Evolutionary conservation across 2,113 vertebrate species (phyloP), one percentile per base, ranked within the genome.

Genomic region (Triplophysa siluroides): DNA sequence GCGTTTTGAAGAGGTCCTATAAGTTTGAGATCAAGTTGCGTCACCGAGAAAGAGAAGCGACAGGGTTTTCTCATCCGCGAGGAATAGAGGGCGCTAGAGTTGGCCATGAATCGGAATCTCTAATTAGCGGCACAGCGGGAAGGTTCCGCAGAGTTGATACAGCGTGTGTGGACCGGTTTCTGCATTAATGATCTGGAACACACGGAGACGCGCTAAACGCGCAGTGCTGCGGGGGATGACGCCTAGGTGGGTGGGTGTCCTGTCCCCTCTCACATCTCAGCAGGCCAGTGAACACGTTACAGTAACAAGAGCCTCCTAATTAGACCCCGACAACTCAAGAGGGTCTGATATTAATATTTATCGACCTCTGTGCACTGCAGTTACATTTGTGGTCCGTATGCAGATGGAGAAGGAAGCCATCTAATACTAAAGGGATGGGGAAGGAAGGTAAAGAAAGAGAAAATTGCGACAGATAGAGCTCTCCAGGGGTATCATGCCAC

Each of bases 301-400:
- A 85, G 76, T 92, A 91, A 84, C 84, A 85, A 87, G 90, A 88
- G 86, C 76, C 82, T 60, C 87, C 91, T 93, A 93, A 93, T 91
- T 92, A 92, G 88, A 91, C 87, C 88, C 90, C 86, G 90, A 90
- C 91, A 90, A 89, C 91, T 90, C 88, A 90, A 89, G 84, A 91
- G 90, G 91, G 45, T 86, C 87, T 86, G 88, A 90, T 91, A 92
- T 93, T 92, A 92, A 93, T 93, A 93, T 92, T 93, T 86, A 90
- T 92, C 90, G 86, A 90, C 86, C 89, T 90, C 90, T 90, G 88
- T 89, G 90, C 86, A 86, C 88, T 84, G 87, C 76, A n/a, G 38
- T 86, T 84, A 87, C 90, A 90, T 88, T 90, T 90, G 90, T 88
- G 89, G 87, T 79, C 86, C 89, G 90, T 88, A 89, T 88, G 88